Evolutionary conservation across 30 jellyfish, hydroid and myxozoan genomes (phyloP).

Genomic region (Pelagia noctiluca): DNA sequence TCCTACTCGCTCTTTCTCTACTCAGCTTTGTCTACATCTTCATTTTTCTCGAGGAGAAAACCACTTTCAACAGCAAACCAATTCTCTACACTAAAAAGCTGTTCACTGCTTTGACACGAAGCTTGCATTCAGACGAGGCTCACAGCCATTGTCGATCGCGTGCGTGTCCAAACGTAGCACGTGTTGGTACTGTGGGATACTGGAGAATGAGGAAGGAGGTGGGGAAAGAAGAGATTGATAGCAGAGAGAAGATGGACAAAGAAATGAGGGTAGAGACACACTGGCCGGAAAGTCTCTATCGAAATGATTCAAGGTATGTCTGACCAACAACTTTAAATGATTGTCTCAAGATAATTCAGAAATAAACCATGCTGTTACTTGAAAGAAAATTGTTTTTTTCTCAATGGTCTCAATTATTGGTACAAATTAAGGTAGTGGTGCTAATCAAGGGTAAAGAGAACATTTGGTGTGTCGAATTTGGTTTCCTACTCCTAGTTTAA

Average conservation of each 20-base stretch:
- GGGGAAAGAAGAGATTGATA: constrained; percentile 33
- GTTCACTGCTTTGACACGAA: no score
- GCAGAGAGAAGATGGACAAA: constrained; percentile 68
- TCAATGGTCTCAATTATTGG: not conserved
- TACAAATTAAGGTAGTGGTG: not conserved
- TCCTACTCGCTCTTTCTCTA: no score
- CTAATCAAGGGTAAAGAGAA: not conserved
- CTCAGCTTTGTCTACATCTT: no score
- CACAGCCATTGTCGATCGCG: constrained; percentile 59
- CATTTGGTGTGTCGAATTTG: not conserved
- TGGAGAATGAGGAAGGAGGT: constrained; percentile 62
- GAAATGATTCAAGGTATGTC: constrained; percentile 83
- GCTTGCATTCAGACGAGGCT: no score
- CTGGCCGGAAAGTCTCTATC: constrained; percentile 80
- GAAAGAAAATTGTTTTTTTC: not conserved
- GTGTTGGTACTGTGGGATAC: constrained; percentile 62
- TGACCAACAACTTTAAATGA: not conserved
- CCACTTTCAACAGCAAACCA: no score
- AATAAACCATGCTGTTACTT: not conserved
- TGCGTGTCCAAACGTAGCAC: constrained; percentile 42
- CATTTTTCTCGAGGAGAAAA: no score
- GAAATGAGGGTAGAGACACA: constrained; percentile 62
- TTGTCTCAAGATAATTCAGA: not conserved
- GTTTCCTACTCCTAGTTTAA: not conserved
- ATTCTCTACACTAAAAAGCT: no score